Evolutionary conservation across 2,113 vertebrate genomes (phyloP).

Genomic region (Oreocharis arfaki): DNA sequence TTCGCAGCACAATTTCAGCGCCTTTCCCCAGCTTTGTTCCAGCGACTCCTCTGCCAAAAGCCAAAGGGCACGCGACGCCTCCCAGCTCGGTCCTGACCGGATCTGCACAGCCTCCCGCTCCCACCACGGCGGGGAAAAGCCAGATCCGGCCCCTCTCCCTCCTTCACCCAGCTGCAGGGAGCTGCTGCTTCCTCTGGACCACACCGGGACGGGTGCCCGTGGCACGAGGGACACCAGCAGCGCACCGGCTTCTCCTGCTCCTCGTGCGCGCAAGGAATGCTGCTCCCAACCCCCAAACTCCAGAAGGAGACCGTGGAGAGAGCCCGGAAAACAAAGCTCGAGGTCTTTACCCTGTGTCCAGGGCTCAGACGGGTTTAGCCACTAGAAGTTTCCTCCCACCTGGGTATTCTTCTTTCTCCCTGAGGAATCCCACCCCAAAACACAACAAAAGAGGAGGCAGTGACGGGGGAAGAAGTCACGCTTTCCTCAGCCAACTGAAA

Average conservation of each 20-base stretch:
- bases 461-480: background rate
- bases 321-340: background rate
- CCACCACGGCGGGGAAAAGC: background rate
- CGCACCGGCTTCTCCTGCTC: background rate
- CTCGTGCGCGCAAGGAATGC: background rate
- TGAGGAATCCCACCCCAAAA: background rate
- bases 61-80: background rate
- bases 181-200: background rate
- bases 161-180: background rate
- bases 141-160: background rate
- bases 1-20: background rate
- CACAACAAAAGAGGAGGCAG: background rate
- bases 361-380: background rate
- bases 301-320: background rate
- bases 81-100: background rate
- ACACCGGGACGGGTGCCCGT: accelerated
- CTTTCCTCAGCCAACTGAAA: background rate
- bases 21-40: background rate
- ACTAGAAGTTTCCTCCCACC: background rate
- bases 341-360: background rate
- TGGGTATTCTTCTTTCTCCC: background rate
- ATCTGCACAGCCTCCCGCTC: background rate
- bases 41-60: background rate
- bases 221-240: background rate
- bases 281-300: background rate